Evolutionary conservation across 2,797 vertebrate species (phyloP).

Genomic region (Muraenolepis orangiensis): DNA sequence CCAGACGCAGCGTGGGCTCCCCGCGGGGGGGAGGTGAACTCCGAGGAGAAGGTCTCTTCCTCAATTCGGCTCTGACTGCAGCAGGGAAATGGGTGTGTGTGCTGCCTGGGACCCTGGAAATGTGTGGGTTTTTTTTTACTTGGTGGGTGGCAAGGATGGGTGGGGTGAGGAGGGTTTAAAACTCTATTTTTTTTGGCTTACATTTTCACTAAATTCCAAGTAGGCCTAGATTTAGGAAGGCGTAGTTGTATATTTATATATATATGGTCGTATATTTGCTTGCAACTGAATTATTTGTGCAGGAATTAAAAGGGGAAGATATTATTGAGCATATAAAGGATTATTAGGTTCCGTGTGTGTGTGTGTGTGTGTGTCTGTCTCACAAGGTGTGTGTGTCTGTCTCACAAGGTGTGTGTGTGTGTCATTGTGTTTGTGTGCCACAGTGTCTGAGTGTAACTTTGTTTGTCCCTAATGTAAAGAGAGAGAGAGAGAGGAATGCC

Average conservation of each 20-base stretch:
- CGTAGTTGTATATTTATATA: not conserved
- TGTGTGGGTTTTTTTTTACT: slow-evolving; percentile 22
- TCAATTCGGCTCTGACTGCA: slow-evolving; percentile 42
- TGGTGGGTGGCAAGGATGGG: slow-evolving; percentile 6
- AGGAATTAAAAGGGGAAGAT: too few species aligned
- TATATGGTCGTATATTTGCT: too few species aligned
- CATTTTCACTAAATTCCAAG: not conserved
- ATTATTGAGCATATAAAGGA: not conserved
- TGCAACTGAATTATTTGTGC: not conserved
- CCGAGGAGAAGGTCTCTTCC: slow-evolving; percentile 49
- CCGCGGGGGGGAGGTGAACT: slow-evolving; percentile 69
- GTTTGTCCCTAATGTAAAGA: slow-evolving; percentile 21
- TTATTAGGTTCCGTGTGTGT: slow-evolving; percentile 56
- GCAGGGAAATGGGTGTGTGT: slow-evolving; percentile 34
- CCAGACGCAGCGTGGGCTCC: slow-evolving; percentile 65
- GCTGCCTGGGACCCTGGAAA: not conserved
- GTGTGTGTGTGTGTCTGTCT: slow-evolving; percentile 37
- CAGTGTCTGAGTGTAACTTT: not conserved
- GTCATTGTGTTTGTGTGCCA: slow-evolving; percentile 9
- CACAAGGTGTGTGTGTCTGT: slow-evolving; percentile 16
- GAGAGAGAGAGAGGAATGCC: slow-evolving; percentile 16
- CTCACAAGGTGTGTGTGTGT: slow-evolving; percentile 5
- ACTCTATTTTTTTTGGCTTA: not conserved
- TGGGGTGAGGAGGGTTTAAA: not conserved
- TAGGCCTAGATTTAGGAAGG: not conserved